Conservation (phyloP, 2,797 vertebrate genomes). For the Gambusia yucatana region DNA sequence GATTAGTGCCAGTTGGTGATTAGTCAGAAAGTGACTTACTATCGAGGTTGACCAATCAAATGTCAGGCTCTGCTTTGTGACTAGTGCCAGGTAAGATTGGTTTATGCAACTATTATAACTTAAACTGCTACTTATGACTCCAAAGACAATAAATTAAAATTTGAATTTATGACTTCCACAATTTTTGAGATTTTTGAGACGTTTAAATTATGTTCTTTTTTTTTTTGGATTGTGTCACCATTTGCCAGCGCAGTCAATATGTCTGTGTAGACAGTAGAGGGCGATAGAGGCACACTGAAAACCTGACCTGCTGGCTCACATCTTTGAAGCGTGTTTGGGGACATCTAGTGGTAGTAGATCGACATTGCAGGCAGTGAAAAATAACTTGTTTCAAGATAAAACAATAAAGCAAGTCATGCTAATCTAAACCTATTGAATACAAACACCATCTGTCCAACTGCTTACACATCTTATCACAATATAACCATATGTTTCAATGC, state of each 20-base stretch:
- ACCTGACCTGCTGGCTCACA: neutral
- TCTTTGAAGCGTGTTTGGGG: neutral
- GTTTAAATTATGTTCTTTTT: neutral
- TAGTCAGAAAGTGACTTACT: neutral
- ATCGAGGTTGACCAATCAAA: neutral
- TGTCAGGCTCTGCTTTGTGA: neutral
- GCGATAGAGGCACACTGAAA: slow-evolving; percentile 1
- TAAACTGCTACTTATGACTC: neutral
- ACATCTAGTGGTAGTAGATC: slow-evolving; percentile 41
- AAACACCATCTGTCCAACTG: neutral
- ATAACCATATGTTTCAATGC: neutral
- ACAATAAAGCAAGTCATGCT: neutral
- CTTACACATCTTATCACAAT: neutral
- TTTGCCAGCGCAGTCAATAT: neutral
- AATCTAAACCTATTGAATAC: neutral
- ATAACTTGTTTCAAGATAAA: neutral
- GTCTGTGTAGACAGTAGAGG: slow-evolving; percentile 34
- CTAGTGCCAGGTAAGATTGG: neutral
- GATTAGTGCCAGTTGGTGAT: neutral
- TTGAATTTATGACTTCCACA: neutral
- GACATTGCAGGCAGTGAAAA: slow-evolving; percentile 26
- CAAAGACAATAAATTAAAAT: neutral
- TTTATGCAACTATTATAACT: neutral
- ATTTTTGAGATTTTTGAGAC: neutral
- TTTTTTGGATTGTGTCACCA: neutral